Base-by-base conservation (phyloP, 2,888 invertebrate species). In the Leucoma salicis region DNA sequence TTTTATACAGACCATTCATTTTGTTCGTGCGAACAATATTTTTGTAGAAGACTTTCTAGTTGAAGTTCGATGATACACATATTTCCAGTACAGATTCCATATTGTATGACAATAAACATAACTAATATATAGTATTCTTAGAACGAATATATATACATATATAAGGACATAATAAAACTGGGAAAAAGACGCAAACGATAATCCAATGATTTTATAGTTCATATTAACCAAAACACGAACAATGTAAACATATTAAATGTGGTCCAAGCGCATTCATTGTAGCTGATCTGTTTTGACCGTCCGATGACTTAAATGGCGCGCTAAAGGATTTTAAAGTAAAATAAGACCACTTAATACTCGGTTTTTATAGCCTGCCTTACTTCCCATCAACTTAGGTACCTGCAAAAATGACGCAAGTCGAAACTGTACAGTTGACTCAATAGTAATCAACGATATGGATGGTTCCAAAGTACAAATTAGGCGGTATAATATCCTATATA, bases 1-100 rank as follows among this genome's bases (percentile, higher is more conserved):
- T 86, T 85, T 85, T 84, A 65, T 48, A 57, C 68, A 72, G 74
- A 71, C 70, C 74, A 74, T 75, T 77, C 74, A 77, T 80, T 79
- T 80, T 77, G 79, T 82, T 80, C 72, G 77, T 77, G 78, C 77
- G 63, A 78, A 75, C 74, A 57, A 42, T 37, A 55, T 47, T 43
- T 66, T 59, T 64, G 59, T 53, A 11, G 42, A 42, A 53, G 44
- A 47, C 29, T 43, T 41, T 57, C 46, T 49, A 55, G 42, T 50
- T 55, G 53, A 36, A 49, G 48, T 57, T 44, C 49, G 42, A 35
- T 41, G 36, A 40, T 32, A 46, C 29, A 24, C 31, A 14, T 36
- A 43, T 55, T 44, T 35, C 34, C 37, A 35, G 39, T 43, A 8
- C 11, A 13, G 12, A 15, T 7, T 8, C 3, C 7, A 12, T 25